Base-by-base conservation (phyloP, 2,888 invertebrate genomes). In the Tipula lateralis region DNA sequence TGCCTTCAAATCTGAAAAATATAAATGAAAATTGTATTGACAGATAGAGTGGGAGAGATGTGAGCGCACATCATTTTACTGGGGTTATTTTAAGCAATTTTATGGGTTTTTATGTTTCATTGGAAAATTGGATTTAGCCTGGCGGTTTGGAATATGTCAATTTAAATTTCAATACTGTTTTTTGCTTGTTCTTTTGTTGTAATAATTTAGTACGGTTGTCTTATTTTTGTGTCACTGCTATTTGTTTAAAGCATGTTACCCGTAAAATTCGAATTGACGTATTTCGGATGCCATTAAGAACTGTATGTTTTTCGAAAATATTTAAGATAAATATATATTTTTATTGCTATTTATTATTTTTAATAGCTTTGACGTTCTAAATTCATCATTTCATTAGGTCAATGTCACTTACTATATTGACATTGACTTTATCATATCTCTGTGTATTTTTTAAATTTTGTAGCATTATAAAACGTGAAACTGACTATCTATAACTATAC, bases 111-210 rank as follows among this genome's bases (percentile, higher is more conserved):
- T 24, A 66, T 66, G 66, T 66, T 66, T 66, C 24, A 66, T 66
- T 66, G 9, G 24, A 66, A 66, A 66, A 66, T 66, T 66, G 66
- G 66, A 66, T 66, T 66, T 66, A 66, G 66, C 66, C n/a, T 66
- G 24, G 66, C 66, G 66, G 66, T 66, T 66, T 66, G 9, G 9
- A 66, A 66, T 66, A 66, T 66, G 24, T 66, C 66, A 66, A 66
- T 24, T 66, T 3, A 66, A 66, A 66, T 66, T 50, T 50, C 44
- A 50, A 50, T 50, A 50, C n/a, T n/a, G n/a, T n/a, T n/a, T n/a
- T 50, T 50, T 50, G 44, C 7, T 50, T n/a, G n/a, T n/a, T n/a
- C n/a, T 50, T 50, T 50, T 50, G 16, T 50, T 50, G 16, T 50
- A 16, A 50, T 50, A 16, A 50, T 50, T 66, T 66, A 66, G 66